Conservation (phyloP, 2,113 vertebrate species). For the Alectura lathami region DNA sequence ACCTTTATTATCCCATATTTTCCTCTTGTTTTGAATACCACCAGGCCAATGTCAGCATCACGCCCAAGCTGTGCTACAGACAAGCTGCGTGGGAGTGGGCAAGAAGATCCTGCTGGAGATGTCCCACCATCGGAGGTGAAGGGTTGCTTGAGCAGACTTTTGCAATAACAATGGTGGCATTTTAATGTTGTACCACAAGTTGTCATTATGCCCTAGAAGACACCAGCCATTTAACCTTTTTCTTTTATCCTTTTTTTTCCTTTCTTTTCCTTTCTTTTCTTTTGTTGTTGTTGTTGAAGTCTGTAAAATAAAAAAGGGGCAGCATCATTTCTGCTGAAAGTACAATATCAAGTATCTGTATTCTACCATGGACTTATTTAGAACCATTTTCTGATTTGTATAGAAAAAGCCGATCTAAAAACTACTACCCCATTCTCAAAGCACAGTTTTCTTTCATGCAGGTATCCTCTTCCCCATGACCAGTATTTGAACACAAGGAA, state of each 20-base stretch:
- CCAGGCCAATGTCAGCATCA: constrained; percentile 59
- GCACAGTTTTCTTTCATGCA: constrained; percentile 56
- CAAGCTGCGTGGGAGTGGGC: constrained; percentile 63
- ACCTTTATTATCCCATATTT: constrained; percentile 59
- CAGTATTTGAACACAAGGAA: constrained; percentile 62
- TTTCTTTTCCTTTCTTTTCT: constrained; percentile 37
- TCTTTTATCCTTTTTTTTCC: constrained; percentile 49
- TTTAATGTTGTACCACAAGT: constrained; percentile 56
- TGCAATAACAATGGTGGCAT: constrained; percentile 68
- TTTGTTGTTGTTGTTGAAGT: constrained; percentile 65
- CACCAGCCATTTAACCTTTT: constrained; percentile 71
- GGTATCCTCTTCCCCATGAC: constrained; percentile 34
- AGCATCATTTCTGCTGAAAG: constrained; percentile 61
- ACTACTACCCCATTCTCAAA: constrained; percentile 52
- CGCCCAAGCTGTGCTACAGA: constrained; percentile 60
- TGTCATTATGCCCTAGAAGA: constrained; percentile 64
- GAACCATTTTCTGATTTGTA: constrained; percentile 64
- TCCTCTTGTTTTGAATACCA: constrained; percentile 42
- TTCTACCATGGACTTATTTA: constrained; percentile 64
- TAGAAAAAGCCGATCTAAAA: constrained; percentile 66
- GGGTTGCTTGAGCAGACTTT: constrained; percentile 66
- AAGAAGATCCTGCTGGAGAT: constrained; percentile 65
- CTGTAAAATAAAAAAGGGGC: constrained; percentile 69
- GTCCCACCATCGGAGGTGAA: constrained; percentile 42
- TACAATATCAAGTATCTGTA: constrained; percentile 58